Base-by-base conservation (phyloP, 2,113 vertebrate genomes). In the Ameiurus melas region DNA sequence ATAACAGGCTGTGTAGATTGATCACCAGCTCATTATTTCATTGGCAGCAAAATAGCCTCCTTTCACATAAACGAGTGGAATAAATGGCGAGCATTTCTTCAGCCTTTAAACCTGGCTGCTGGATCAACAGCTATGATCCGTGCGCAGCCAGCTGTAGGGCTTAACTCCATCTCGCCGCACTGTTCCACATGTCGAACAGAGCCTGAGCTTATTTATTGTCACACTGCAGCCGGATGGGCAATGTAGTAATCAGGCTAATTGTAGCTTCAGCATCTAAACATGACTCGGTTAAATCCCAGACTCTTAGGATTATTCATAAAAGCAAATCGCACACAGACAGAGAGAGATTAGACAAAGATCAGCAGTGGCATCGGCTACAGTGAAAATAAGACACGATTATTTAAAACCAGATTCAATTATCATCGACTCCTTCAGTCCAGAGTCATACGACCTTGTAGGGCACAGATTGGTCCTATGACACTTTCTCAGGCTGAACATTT, bases 91-190 rank as follows among this genome's bases (percentile, higher is more conserved):
- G 68, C 75, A 53, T 84, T 16, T 47, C 22, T 33, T 84, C n/a
- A 78, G 55, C 73, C 19, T 82, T 55, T 80, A 73, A 90, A 88
- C 60, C 53, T 86, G 33, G 30, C n/a, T 87, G 12, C 10, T 73
- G 83, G 90, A 81, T 94, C 86, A 94, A 94, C 93, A 92, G 89
- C 84, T 64, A 70, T 94, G 94, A 94, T 93, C 92, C 91, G 57
- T 77, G 85, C 64, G 84, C 19, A 36, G 57, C 85, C 77, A 87
- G 57, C 47, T 25, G 83, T 68, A 62, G 20, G 30, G 55, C 39
- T 87, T 84, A 88, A 78, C 47, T 83, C 43, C 20, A 19, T 79
- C 39, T 83, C 83, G 53, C 68, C 43, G 82, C 55, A n/a, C 27
- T 33, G n/a, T 90, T 87, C 86, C 86, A 77, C 83, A 92, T 91